A percentile compares a stretch with the other conserved stretches of the same genome.
Conservation (phyloP, 1,140 invertebrate genomes). For the Gyrodactylus bullatarudis region DNA sequence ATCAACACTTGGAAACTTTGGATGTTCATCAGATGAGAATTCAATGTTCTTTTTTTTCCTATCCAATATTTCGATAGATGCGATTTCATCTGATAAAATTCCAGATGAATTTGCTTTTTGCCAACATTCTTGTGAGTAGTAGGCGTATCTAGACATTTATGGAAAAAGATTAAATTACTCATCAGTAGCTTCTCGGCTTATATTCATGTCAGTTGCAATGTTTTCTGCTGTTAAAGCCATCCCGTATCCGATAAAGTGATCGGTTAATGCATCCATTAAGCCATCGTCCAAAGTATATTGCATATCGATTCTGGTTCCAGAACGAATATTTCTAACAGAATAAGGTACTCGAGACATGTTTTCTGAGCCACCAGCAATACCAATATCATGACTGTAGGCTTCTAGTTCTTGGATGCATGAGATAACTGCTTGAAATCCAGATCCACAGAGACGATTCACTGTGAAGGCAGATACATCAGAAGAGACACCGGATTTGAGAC, state of each 20-base stretch:
- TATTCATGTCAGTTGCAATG: slow-evolving; percentile 51
- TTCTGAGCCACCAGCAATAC: slow-evolving; percentile 49
- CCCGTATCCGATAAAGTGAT: slow-evolving; percentile 51
- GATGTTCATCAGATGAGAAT: slow-evolving; percentile 16
- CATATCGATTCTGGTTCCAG: slow-evolving; percentile 47
- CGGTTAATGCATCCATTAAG: slow-evolving; percentile 58
- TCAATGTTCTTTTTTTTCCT: neutral
- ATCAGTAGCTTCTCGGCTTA: slow-evolving; percentile 53
- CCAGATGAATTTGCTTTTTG: slow-evolving; percentile 44
- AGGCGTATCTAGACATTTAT: too few relatives aligned
- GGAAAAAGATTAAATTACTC: too few relatives aligned
- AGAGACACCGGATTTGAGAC: slow-evolving; percentile 46
- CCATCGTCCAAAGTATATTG: slow-evolving; percentile 51
- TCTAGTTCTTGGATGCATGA: slow-evolving; percentile 35
- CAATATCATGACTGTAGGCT: slow-evolving; percentile 31
- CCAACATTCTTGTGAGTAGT: slow-evolving; percentile 33
- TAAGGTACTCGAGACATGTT: slow-evolving; percentile 72
- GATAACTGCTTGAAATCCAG: slow-evolving; percentile 38
- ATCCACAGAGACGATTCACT: slow-evolving; percentile 55
- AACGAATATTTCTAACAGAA: slow-evolving; percentile 47
- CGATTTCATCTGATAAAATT: slow-evolving; percentile 28
- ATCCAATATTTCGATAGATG: slow-evolving; percentile 13
- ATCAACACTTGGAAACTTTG: slow-evolving; percentile 15
- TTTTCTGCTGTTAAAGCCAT: slow-evolving; percentile 96
- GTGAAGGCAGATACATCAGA: slow-evolving; percentile 35